These are phyloP conservation scores for Scaptomyza flava DNA, from an alignment of 2,888 invertebrate genomes.

Conservation along the genomic window DNA sequence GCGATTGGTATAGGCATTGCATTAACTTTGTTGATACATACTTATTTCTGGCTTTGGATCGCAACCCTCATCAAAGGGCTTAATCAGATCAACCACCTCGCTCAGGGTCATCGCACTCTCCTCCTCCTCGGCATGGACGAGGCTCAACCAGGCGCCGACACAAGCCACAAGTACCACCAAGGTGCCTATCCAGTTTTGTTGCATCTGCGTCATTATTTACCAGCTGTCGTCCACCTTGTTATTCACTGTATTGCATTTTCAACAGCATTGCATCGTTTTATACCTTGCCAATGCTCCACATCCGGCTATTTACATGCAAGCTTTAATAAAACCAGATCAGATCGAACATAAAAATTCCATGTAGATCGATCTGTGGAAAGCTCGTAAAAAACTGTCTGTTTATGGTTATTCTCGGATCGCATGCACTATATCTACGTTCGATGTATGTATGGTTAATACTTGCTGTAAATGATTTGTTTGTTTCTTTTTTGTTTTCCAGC, in stretches of 20 bases:
- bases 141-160: slow-evolving; percentile 19
- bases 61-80: slow-evolving; percentile 61
- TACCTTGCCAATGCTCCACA: slow-evolving; percentile 7
- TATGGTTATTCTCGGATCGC: neutral
- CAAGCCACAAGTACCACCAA: slow-evolving; percentile 37
- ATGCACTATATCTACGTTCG: neutral
- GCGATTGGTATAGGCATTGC: neutral
- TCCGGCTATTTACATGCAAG: slow-evolving; percentile 12
- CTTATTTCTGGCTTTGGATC: slow-evolving; percentile 55
- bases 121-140: slow-evolving; percentile 37
- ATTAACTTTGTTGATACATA: slow-evolving; percentile 35
- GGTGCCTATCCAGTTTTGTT: slow-evolving; percentile 12
- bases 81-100: slow-evolving; percentile 63
- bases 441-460: neutral
- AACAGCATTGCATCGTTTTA: slow-evolving; percentile 13
- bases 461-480: neutral
- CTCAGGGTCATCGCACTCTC: slow-evolving; percentile 51
- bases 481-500: neutral
- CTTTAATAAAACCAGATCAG: neutral
- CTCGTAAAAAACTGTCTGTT: too few species aligned
- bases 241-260: neutral
- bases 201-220: slow-evolving; percentile 12
- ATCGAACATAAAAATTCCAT: slow-evolving; percentile 11
- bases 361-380: slow-evolving; percentile 5
- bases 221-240: neutral